Conservation (phyloP, 1,140 invertebrate species). For the Phocides pigmalion region DNA sequence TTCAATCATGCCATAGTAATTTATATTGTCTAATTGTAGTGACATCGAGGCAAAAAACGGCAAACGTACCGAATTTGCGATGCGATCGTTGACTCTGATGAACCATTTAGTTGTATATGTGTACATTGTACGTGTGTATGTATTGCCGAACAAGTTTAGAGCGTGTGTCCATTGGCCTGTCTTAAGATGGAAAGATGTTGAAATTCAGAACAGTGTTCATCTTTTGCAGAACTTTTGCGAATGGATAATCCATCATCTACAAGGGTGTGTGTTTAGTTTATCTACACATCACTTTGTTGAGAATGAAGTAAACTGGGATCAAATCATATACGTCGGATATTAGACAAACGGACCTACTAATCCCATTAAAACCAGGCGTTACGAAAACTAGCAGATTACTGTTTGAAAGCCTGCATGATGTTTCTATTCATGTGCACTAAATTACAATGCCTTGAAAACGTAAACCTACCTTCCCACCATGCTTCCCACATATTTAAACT, state of each 20-base stretch:
- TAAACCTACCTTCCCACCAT: no score
- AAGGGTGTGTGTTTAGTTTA: no score
- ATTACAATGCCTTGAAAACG: no score
- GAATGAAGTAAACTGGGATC: no score
- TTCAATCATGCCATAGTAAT: conserved; percentile 21
- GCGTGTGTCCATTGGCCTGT: conserved; percentile 45
- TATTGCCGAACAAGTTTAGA: conserved; percentile 51
- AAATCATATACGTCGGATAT: no score
- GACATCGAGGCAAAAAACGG: conserved; percentile 49
- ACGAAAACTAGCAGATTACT: no score
- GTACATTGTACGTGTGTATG: conserved; percentile 35
- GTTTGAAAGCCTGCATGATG: no score
- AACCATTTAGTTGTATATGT: conserved; percentile 55
- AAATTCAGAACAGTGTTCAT: neutral
- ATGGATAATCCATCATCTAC: neutral
- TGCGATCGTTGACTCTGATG: conserved; percentile 62
- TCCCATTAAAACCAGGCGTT: no score
- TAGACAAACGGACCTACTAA: no score
- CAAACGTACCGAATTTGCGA: conserved; percentile 56
- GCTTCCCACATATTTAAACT: no score
- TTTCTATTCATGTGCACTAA: no score
- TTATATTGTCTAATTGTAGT: conserved; percentile 28
- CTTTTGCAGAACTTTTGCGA: neutral
- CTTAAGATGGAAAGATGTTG: neutral
- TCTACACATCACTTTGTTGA: no score